Percentiles rank a stretch among this genome's conserved stretches.
Conservation (phyloP, 2,888 invertebrate species). For the Galerucella calmariensis region DNA sequence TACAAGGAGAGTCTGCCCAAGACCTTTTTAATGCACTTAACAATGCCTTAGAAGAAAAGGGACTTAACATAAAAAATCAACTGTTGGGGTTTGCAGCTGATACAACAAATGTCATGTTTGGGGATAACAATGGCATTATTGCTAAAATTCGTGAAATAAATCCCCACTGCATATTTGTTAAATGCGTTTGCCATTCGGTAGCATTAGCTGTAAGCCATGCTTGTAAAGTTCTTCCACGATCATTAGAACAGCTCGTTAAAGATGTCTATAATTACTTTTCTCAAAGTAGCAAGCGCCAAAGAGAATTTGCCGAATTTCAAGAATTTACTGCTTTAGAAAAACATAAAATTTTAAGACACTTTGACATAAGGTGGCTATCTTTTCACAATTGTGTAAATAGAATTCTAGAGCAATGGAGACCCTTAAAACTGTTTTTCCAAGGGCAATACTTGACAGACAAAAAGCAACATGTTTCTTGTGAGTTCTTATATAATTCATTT, state of each 20-base stretch:
- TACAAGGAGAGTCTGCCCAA: slow-evolving; percentile 36
- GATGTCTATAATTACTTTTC: slow-evolving; percentile 37
- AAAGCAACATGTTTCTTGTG: slow-evolving; percentile 32
- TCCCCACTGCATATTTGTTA: slow-evolving; percentile 41
- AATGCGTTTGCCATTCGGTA: slow-evolving; percentile 42
- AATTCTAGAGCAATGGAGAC: slow-evolving; percentile 34
- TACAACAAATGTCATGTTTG: slow-evolving; percentile 43
- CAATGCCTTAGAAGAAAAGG: slow-evolving; percentile 23
- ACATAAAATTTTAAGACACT: slow-evolving; percentile 38
- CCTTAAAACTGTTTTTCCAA: slow-evolving; percentile 32
- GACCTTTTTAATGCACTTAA: slow-evolving; percentile 37
- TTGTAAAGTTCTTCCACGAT: slow-evolving; percentile 25
- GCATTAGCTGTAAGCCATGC: slow-evolving; percentile 40
- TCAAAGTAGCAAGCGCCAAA: slow-evolving; percentile 33
- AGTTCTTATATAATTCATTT: slow-evolving; percentile 32
- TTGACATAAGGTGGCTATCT: slow-evolving; percentile 38
- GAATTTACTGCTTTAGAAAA: slow-evolving; percentile 33
- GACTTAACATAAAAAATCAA: slow-evolving; percentile 31
- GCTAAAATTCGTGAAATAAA: slow-evolving; percentile 38
- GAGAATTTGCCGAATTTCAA: slow-evolving; percentile 38
- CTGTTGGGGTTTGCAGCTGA: slow-evolving; percentile 37
- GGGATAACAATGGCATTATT: slow-evolving; percentile 35
- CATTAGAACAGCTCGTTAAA: slow-evolving; percentile 34
- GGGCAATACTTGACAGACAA: slow-evolving; percentile 34
- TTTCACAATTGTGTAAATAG: slow-evolving; percentile 31